phyloP scores from a whole-genome alignment of 2,888 invertebrate species.

The Axea sp. region DNA sequence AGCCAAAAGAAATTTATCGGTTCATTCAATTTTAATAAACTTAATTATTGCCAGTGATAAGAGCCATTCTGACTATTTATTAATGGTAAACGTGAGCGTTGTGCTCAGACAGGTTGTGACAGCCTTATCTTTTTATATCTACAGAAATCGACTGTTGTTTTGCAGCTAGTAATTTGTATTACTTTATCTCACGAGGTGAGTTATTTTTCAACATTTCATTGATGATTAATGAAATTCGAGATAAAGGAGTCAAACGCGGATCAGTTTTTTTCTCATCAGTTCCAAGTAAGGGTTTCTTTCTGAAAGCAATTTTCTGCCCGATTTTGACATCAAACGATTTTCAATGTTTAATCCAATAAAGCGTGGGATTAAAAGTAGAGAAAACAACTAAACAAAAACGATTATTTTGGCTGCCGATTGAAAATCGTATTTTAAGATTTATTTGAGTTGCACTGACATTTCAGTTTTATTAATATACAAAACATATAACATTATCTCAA shows the following conservation, averaged over 20 bases:
- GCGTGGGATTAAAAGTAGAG: too few relatives aligned
- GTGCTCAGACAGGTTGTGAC: slow-evolving; percentile 10
- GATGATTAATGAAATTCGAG: slow-evolving; percentile 15
- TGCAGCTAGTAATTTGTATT: slow-evolving; percentile 15
- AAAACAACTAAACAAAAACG: too few relatives aligned
- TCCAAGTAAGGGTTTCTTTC: background rate
- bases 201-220: slow-evolving; percentile 8
- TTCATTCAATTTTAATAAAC: slow-evolving; percentile 22
- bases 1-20: background rate
- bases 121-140: slow-evolving; percentile 9
- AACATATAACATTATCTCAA: too few relatives aligned
- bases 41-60: slow-evolving; percentile 8
- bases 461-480: background rate
- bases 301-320: background rate
- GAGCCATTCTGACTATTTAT: slow-evolving; percentile 10
- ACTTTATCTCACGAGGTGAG: slow-evolving; percentile 2
- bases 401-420: too few relatives aligned
- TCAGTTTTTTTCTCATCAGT: background rate
- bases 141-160: slow-evolving; percentile 11
- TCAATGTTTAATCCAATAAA: too few relatives aligned
- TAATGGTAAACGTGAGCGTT: slow-evolving; percentile 14
- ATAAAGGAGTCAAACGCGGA: background rate
- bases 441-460: slow-evolving; percentile 1
- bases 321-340: too few relatives aligned
- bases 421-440: background rate